Evolutionary conservation across 37 sponge, comb jelly and placozoan genomes (phyloP), one percentile per base, ranked within the genome.

Genomic region (Aphrocallistes beatrix): DNA sequence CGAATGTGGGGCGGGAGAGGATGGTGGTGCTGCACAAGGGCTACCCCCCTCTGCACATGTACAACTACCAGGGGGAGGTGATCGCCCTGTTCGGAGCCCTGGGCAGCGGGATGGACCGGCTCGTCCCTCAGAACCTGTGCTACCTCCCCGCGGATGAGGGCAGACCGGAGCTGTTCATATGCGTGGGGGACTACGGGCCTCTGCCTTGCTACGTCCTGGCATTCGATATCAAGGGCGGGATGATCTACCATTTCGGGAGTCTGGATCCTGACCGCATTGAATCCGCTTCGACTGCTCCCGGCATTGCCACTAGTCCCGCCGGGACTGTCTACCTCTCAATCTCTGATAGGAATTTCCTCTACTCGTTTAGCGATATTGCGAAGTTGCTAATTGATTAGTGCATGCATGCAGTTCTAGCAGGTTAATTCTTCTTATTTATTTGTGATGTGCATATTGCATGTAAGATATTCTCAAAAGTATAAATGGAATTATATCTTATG

Each of bases 121-220:
- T 60, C 34, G 21, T 60, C 8, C 75, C 75, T 3, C 75, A 13
- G 75, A 60, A 60, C 34, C 3, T 60, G 3, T 60, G 75, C 21
- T 60, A 30, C 28, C 25, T 60, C 34, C 17, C 75, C n/a, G 28
- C 10, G 75, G 3, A 30, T 19, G 3, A 13, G 34, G 34, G n/a
- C 34, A 19, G 6, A 13, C 75, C 75, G 3, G 75, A 60, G 75
- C 34, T 60, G 17, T 60, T 60, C 75, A 6, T 60, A 3, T 60
- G 75, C n/a, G 75, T 60, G 6, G 75, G 75, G 25, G 75, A 60
- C 34, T 60, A 60, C 34, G 75, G 75, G 34, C 75, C 75, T 60
- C 75, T 60, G 6, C 75, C 75, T 13, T 19, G n/a, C n/a, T 60
- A 60, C 75, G 75, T 60, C 75, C 10, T 60, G 8, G 75, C 28